phyloP scores from a whole-genome alignment of 2,113 vertebrate species.

The Ciconia boyciana region DNA sequence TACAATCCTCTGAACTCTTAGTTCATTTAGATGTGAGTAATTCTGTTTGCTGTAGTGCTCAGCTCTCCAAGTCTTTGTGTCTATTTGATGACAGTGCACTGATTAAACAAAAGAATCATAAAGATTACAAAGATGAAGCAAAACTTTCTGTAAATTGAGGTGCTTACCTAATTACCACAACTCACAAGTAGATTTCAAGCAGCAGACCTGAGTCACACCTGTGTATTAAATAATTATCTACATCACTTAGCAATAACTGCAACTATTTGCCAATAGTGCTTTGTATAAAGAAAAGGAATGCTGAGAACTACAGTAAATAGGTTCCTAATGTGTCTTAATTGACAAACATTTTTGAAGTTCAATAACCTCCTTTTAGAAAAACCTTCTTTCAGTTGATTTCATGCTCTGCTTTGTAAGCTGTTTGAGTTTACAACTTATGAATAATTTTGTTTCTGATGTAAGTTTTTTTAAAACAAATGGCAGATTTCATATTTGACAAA shows the following conservation, averaged over 20 bases:
- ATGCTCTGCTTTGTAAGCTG: conserved; percentile 8
- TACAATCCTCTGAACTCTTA: neutral
- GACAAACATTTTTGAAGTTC: neutral
- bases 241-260: neutral
- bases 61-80: neutral
- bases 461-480: neutral
- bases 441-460: conserved; percentile 6
- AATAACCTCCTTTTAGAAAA: neutral
- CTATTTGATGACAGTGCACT: neutral
- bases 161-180: conserved; percentile 1
- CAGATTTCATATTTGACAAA: conserved; percentile 41
- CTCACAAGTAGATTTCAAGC: conserved; percentile 10
- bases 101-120: conserved; percentile 6
- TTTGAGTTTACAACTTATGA: conserved; percentile 27
- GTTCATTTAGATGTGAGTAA: neutral
- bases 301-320: neutral
- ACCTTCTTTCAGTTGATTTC: neutral
- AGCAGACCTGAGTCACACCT: neutral
- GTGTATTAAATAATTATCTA: conserved; percentile 5
- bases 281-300: neutral
- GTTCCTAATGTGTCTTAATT: neutral
- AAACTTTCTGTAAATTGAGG: neutral
- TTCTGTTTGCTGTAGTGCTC: conserved; percentile 25
- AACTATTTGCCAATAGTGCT: neutral
- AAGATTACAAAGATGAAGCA: neutral